phyloP scores from a whole-genome alignment of 2,113 vertebrate species.

The Castor canadensis region DNA sequence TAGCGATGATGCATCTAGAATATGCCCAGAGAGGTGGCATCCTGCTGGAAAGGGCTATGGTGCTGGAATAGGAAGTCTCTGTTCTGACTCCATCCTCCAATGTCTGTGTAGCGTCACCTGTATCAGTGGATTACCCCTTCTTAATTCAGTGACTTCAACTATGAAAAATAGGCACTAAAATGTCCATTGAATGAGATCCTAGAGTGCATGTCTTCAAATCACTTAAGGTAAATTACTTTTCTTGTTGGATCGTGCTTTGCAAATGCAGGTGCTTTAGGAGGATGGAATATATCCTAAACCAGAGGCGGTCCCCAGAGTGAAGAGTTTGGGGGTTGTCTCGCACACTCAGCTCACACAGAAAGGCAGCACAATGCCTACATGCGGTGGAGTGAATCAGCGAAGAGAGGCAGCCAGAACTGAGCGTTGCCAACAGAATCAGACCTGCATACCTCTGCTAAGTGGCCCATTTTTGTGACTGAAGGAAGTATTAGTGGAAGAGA shows the following conservation, averaged over 20 bases:
- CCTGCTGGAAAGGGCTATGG: background rate
- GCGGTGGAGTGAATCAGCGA: fast-evolving
- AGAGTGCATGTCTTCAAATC: background rate
- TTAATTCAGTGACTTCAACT: background rate
- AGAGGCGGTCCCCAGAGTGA: background rate
- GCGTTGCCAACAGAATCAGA: background rate
- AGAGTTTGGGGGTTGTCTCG: background rate
- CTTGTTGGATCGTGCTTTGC: background rate
- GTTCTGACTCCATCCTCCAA: background rate
- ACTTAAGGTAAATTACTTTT: background rate
- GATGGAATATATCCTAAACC: background rate
- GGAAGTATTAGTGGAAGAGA: background rate
- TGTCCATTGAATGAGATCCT: background rate
- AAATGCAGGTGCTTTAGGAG: background rate
- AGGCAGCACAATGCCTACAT: background rate
- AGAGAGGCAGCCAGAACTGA: background rate
- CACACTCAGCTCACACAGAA: background rate
- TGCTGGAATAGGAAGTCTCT: background rate
- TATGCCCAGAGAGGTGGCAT: background rate
- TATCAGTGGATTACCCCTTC: background rate
- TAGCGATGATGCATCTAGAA: background rate
- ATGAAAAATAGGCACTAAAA: background rate
- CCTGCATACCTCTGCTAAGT: background rate
- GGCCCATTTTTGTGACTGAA: background rate
- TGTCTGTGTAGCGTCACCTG: background rate